A percentile compares a stretch with the other conserved stretches of the same genome.
phyloP scores from a whole-genome alignment of 2,888 invertebrate genomes.

The Pyralis farinalis region DNA sequence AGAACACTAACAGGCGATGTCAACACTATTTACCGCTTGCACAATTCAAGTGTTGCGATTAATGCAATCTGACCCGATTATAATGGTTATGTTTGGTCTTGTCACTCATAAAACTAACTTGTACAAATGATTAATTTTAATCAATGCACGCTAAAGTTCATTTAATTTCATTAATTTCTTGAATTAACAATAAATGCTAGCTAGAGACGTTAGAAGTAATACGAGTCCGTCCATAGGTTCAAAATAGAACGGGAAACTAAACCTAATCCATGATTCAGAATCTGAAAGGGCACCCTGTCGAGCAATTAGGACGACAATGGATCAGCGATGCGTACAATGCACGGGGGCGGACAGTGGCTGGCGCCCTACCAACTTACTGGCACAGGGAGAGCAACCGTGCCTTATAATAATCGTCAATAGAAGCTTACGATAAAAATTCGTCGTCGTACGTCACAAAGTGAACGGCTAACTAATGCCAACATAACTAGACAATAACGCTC shows the following conservation, averaged over 20 bases:
- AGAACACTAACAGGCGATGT: slow-evolving; percentile 36
- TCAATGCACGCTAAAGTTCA: no score
- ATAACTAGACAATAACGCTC: background rate
- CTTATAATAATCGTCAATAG: slow-evolving; percentile 2
- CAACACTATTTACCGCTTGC: slow-evolving; percentile 28
- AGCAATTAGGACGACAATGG: slow-evolving; percentile 49
- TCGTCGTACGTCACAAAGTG: slow-evolving; percentile 3
- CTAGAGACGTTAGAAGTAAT: background rate
- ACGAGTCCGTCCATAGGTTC: background rate
- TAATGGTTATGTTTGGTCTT: background rate
- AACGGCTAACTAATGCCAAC: slow-evolving; percentile 3
- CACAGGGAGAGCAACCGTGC: background rate
- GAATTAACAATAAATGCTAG: no score
- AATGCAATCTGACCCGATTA: background rate
- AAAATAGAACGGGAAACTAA: slow-evolving; percentile 27
- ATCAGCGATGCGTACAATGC: slow-evolving; percentile 41
- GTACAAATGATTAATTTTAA: no score
- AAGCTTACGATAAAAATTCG: slow-evolving; percentile 3
- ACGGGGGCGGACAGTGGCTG: slow-evolving; percentile 19
- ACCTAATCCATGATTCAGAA: slow-evolving; percentile 49
- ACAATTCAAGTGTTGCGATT: slow-evolving; percentile 1
- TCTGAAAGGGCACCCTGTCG: slow-evolving; percentile 43
- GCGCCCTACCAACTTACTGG: slow-evolving; percentile 16
- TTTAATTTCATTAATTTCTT: no score
- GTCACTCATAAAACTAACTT: no score